These are phyloP conservation scores for Azemiops feae DNA, from an alignment of 2,113 vertebrate genomes.

Conservation along the genomic window DNA sequence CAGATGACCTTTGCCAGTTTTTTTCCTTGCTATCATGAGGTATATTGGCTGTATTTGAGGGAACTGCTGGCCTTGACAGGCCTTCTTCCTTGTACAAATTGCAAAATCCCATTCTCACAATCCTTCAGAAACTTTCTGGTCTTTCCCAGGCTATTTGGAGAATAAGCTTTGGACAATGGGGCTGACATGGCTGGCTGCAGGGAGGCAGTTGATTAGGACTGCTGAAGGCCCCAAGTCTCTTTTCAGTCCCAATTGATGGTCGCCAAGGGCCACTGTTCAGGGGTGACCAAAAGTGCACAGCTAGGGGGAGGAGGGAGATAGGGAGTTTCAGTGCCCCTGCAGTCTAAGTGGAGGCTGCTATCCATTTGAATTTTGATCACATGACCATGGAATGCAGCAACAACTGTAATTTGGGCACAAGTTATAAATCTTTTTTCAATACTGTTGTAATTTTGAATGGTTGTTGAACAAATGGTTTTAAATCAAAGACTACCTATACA, in stretches of 20 bases:
- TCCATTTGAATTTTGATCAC: not conserved
- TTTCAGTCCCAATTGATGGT: not conserved
- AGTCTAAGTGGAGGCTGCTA: not conserved
- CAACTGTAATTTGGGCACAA: not conserved
- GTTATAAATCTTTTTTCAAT: not conserved
- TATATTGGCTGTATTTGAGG: not conserved
- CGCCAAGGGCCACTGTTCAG: not conserved
- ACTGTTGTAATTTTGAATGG: not conserved
- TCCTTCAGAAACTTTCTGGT: not conserved
- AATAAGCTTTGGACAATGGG: not conserved
- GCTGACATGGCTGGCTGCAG: not conserved
- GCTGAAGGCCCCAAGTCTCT: not conserved
- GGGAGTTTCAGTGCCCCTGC: not conserved
- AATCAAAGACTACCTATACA: not conserved
- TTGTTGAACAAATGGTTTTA: not conserved
- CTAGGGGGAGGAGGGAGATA: not conserved
- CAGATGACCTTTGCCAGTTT: not conserved
- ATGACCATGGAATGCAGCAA: not conserved
- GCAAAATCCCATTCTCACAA: no score
- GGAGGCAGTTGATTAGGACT: not conserved
- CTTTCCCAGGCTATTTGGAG: not conserved
- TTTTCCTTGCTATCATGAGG: not conserved
- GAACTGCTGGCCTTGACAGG: not conserved
- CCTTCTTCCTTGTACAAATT: not conserved
- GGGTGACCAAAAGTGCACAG: not conserved